Percentiles rank a stretch among this genome's conserved stretches.
Conservation (phyloP, 2,797 vertebrate genomes). For the Peromyscus eremicus region DNA sequence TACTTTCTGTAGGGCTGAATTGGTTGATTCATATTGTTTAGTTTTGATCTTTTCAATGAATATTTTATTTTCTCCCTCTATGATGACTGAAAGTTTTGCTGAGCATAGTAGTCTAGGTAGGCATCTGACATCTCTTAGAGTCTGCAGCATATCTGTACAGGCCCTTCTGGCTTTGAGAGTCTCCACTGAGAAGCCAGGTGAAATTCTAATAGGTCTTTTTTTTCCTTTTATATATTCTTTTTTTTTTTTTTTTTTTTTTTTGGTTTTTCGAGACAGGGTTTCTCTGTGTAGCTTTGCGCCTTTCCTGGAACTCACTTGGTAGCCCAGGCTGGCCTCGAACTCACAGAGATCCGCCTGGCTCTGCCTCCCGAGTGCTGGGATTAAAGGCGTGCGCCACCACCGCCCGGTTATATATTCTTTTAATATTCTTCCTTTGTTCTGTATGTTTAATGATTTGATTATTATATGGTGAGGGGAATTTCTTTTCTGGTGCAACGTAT, state of each 20-base stretch:
- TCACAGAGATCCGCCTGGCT: no score
- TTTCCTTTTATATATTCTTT: neutral
- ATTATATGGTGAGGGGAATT: neutral
- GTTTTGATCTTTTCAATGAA: neutral
- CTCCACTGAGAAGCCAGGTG: neutral
- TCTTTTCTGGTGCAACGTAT: no score
- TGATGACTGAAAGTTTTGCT: neutral
- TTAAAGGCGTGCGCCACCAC: no score
- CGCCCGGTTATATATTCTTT: neutral
- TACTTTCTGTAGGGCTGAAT: neutral
- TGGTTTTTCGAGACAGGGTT: no score
- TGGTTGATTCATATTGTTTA: neutral
- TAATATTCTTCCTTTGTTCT: neutral
- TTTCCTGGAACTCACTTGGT: no score
- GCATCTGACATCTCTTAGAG: neutral
- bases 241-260: neutral
- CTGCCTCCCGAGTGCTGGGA: no score
- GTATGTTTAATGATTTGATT: neutral
- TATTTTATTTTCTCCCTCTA: no score
- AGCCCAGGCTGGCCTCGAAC: no score
- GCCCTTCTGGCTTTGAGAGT: neutral
- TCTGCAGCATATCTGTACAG: neutral
- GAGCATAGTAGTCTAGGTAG: neutral
- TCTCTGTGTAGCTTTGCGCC: no score
- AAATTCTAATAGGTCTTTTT: neutral